Conservation (phyloP, 2,888 invertebrate genomes). For the Acanthosepion pharaonis region DNA sequence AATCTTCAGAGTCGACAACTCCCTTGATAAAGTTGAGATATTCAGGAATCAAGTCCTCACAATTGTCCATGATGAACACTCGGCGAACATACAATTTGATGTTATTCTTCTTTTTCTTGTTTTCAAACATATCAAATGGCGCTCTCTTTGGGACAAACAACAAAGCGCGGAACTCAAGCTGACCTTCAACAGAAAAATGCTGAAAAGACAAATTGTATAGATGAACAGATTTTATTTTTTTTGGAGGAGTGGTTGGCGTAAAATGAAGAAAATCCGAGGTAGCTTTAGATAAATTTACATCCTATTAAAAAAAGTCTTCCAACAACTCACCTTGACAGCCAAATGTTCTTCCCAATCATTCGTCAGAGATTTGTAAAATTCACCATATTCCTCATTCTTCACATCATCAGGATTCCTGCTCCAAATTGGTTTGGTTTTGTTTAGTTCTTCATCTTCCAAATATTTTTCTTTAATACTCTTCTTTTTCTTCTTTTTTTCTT, state of each 20-base stretch:
- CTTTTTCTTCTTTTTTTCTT: slow-evolving; percentile 79
- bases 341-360: slow-evolving; percentile 99
- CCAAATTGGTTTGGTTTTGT: slow-evolving; percentile 99
- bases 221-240: no score
- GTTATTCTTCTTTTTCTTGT: slow-evolving; percentile 98
- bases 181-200: slow-evolving; percentile 68
- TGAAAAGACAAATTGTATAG: background rate
- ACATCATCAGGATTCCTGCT: slow-evolving; percentile 97
- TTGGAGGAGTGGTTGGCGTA: no score
- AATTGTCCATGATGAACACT: slow-evolving; percentile 99
- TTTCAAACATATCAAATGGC: slow-evolving; percentile 98
- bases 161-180: slow-evolving; percentile 92
- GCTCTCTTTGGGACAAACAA: slow-evolving; percentile 93
- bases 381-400: slow-evolving; percentile 95
- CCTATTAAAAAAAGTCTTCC: no score
- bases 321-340: slow-evolving; percentile 83
- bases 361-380: slow-evolving; percentile 97
- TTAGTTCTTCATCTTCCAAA: slow-evolving; percentile 96
- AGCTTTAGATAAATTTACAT: no score
- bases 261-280: no score
- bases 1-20: slow-evolving; percentile 98
- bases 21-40: slow-evolving; percentile 89
- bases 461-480: slow-evolving; percentile 98
- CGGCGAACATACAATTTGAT: slow-evolving; percentile 97
- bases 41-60: slow-evolving; percentile 98